These are phyloP conservation scores for Drosophila stalkeri DNA, from an alignment of 2,888 invertebrate genomes.

Conservation along the genomic window DNA sequence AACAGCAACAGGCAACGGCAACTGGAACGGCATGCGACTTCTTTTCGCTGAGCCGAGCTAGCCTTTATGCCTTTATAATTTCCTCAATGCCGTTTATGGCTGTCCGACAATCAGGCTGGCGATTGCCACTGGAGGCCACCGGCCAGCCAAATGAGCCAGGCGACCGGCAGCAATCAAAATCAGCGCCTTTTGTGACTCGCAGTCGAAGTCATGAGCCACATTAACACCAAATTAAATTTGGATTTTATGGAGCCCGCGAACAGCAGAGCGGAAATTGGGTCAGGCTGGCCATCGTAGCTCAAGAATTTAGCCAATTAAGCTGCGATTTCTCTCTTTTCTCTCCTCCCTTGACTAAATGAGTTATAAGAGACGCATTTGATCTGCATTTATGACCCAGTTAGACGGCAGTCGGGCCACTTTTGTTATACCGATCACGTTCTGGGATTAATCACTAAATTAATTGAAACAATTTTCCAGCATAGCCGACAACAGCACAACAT, in stretches of 20 bases:
- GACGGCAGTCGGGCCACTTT: constrained; percentile 21
- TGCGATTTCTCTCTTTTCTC: constrained; percentile 13
- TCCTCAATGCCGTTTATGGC: constrained; percentile 77
- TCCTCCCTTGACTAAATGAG: constrained; percentile 46
- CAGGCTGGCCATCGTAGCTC: constrained; percentile 34
- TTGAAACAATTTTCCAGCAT: constrained; percentile 78
- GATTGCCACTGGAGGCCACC: constrained; percentile 40
- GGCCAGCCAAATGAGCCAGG: constrained; percentile 30
- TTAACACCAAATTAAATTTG: constrained; percentile 74
- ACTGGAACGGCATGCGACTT: constrained; percentile 32
- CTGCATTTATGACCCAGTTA: constrained; percentile 75
- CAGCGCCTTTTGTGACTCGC: constrained; percentile 68
- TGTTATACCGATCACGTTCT: constrained; percentile 63
- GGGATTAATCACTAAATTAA: constrained; percentile 80
- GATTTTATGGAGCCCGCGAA: constrained; percentile 49
- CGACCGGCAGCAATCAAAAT: constrained; percentile 61
- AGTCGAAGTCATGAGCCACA: constrained; percentile 39
- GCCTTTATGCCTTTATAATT: constrained; percentile 77
- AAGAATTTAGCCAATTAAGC: constrained; percentile 30
- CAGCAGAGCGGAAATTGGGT: constrained; percentile 59
- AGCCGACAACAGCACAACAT: constrained; percentile 72
- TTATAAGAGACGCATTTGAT: constrained; percentile 53
- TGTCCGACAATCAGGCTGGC: constrained; percentile 25
- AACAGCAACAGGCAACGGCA: background rate
- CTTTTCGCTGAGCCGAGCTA: constrained; percentile 21